A percentile compares a stretch with the other conserved stretches of the same genome.
Conservation (phyloP, 2,888 invertebrate species). For the Euplexia lucipara region DNA sequence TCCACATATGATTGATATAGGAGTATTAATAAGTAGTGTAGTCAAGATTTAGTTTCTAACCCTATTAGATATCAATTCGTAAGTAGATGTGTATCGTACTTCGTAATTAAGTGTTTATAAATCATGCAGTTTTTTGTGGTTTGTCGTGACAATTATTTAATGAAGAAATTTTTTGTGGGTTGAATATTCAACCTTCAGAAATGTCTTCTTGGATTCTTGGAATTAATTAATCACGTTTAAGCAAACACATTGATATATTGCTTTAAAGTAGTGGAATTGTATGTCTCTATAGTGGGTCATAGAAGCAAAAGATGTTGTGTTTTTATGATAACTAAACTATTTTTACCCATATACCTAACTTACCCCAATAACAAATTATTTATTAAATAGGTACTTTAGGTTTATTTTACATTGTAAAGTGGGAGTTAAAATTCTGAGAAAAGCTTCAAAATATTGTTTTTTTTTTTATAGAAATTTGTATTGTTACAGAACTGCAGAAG, state of each 20-base stretch:
- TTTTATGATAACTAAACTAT: too few species aligned
- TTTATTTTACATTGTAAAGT: too few species aligned
- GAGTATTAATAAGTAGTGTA: slow-evolving; percentile 11
- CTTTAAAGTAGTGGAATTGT: neutral
- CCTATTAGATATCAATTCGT: slow-evolving; percentile 25
- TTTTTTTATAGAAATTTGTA: too few species aligned
- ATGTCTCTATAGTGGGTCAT: too few species aligned
- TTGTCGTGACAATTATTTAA: slow-evolving; percentile 22
- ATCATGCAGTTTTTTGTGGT: slow-evolving; percentile 25
- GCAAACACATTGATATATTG: neutral
- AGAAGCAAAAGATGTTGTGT: too few species aligned
- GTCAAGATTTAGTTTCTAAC: slow-evolving; percentile 6
- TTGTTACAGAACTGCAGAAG: slow-evolving; percentile 61
- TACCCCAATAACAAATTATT: too few species aligned
- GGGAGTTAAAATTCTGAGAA: too few species aligned
- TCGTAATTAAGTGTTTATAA: neutral
- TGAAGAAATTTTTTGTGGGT: neutral
- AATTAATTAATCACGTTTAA: neutral
- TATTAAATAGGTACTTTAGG: too few species aligned
- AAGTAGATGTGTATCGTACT: slow-evolving; percentile 17
- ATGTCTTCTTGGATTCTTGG: too few species aligned
- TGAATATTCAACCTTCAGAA: too few species aligned
- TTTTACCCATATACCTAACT: too few species aligned
- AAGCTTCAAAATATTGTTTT: too few species aligned
- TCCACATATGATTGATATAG: slow-evolving; percentile 23